A percentile compares a stretch with the other conserved stretches of the same genome.
Evolutionary conservation across 2,797 vertebrate species (phyloP).

Genomic region (Jordanella pulchra): DNA sequence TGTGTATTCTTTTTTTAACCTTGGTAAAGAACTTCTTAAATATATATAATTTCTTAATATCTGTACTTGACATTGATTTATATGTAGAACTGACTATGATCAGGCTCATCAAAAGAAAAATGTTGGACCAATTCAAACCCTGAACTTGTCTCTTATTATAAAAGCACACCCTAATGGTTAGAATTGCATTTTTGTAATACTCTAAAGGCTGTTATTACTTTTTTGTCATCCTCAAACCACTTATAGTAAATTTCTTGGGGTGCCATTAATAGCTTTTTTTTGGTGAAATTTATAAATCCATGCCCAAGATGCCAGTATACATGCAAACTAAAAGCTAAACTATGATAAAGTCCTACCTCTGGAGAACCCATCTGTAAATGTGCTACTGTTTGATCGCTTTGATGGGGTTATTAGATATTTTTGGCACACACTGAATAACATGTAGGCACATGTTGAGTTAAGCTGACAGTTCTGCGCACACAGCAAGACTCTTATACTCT

Average conservation of each 20-base stretch:
- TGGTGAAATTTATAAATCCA: background rate
- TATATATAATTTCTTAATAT: background rate
- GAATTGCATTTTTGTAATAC: background rate
- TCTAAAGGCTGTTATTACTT: background rate
- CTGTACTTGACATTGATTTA: background rate
- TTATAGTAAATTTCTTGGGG: background rate
- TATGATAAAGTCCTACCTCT: background rate
- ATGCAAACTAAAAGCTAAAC: too few species aligned
- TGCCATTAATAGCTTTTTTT: background rate
- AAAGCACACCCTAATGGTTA: background rate
- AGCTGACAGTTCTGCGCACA: conserved; percentile 43
- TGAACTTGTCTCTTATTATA: background rate
- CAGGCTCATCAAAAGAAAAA: background rate
- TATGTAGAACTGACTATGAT: background rate
- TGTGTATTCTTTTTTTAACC: background rate
- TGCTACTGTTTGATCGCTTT: conserved; percentile 46
- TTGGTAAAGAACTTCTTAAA: background rate
- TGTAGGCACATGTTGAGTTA: conserved; percentile 61
- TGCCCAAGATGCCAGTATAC: background rate
- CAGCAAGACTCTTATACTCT: conserved; percentile 47
- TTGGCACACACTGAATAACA: conserved; percentile 41
- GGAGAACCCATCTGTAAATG: background rate
- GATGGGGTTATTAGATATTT: conserved; percentile 33
- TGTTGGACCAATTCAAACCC: background rate
- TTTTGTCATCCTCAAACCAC: background rate